These are phyloP conservation scores for Polypterus senegalus DNA, from an alignment of 2,113 vertebrate species.

Conservation along the genomic window DNA sequence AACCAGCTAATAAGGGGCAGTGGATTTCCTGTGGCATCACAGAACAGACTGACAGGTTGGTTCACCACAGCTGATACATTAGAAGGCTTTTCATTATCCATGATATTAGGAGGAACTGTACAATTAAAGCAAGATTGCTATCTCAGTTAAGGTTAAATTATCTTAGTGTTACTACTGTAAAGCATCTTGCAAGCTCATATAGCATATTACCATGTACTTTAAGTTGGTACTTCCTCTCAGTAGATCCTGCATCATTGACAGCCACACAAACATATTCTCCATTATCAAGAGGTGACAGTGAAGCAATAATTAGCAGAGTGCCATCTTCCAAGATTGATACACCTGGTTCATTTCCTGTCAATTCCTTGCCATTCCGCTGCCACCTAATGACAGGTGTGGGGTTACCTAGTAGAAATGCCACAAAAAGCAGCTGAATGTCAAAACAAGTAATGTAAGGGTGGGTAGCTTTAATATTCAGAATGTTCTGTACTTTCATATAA, in stretches of 20 bases:
- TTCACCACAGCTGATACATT: slow-evolving; percentile 68
- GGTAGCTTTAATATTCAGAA: too few species aligned
- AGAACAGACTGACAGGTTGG: slow-evolving; percentile 64
- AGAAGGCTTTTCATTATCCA: slow-evolving; percentile 48
- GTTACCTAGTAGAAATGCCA: slow-evolving; percentile 44
- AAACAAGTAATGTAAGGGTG: too few species aligned
- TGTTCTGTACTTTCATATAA: too few species aligned
- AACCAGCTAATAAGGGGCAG: slow-evolving; percentile 77
- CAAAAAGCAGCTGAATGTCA: too few species aligned
- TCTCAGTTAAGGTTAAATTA: too few species aligned
- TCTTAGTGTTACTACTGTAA: too few species aligned
- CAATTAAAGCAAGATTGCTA: slow-evolving; percentile 2
- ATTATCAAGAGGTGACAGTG: slow-evolving; percentile 62
- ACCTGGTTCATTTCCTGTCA: slow-evolving; percentile 71
- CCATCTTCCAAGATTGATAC: slow-evolving; percentile 73
- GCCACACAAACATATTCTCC: slow-evolving; percentile 85
- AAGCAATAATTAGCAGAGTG: slow-evolving; percentile 62
- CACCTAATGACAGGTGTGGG: slow-evolving; percentile 84
- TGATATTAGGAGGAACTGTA: slow-evolving; percentile 79
- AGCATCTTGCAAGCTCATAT: too few species aligned
- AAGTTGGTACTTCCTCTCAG: slow-evolving; percentile 81
- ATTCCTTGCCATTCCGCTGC: slow-evolving; percentile 70
- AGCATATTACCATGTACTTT: slow-evolving; percentile 73
- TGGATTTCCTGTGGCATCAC: slow-evolving; percentile 78
- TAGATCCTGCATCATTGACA: slow-evolving; percentile 78